Percentiles rank a stretch among this genome's conserved stretches.
phyloP scores from a whole-genome alignment of 2,797 vertebrate genomes.

The Myotis daubentonii region DNA sequence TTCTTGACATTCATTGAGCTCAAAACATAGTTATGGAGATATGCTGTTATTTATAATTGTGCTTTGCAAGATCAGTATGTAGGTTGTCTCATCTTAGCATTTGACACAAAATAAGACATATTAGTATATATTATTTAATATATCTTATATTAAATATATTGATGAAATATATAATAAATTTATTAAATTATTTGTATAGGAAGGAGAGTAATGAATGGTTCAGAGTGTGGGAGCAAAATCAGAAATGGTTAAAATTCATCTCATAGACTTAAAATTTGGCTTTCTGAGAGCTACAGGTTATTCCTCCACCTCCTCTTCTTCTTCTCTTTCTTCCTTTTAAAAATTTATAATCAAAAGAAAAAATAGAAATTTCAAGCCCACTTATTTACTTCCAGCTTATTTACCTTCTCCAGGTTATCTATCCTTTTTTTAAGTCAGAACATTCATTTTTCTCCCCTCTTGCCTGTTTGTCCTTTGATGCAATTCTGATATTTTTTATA shows the following conservation, averaged over 20 bases:
- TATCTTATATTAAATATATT: not conserved
- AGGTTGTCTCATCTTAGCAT: not conserved
- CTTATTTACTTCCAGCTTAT: not conserved
- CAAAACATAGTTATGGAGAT: not conserved
- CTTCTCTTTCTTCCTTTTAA: not conserved
- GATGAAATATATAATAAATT: not conserved
- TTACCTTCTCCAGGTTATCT: not conserved
- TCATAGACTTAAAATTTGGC: not conserved
- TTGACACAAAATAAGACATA: not conserved
- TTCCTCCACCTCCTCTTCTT: not conserved
- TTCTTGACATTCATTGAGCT: not conserved
- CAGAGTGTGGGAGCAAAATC: not conserved
- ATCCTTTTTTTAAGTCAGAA: not conserved
- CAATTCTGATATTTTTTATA: constrained; percentile 46
- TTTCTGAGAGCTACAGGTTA: not conserved
- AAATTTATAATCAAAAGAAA: constrained; percentile 25
- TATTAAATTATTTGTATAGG: not conserved
- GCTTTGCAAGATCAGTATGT: not conserved
- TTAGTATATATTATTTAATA: not conserved
- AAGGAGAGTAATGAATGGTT: not conserved
- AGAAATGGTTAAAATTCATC: constrained; percentile 10
- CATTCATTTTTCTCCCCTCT: not conserved
- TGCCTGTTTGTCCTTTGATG: constrained; percentile 18
- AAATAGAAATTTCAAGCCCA: not conserved
- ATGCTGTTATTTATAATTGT: not conserved